Evolutionary conservation across 2,888 invertebrate species (phyloP).

Genomic region (Salticus scenicus): DNA sequence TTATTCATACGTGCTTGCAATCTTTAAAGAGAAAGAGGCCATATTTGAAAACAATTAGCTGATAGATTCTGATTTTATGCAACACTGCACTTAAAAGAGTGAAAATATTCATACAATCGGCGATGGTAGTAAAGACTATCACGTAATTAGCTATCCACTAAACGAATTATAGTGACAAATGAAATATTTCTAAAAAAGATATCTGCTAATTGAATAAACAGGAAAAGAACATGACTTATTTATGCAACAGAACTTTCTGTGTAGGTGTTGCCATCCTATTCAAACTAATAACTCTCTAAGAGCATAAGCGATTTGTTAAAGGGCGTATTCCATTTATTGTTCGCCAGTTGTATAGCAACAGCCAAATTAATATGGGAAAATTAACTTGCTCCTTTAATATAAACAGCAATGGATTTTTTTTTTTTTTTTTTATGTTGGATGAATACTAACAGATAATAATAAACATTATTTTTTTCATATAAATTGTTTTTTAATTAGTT

Average conservation of each 20-base stretch:
- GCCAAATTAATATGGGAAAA: too few species aligned
- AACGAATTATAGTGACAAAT: conserved; percentile 37
- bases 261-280: background rate
- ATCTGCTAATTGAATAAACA: conserved; percentile 43
- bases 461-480: too few species aligned
- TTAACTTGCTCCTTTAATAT: too few species aligned
- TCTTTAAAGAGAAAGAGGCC: too few species aligned
- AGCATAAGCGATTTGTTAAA: conserved; percentile 20
- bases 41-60: too few species aligned
- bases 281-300: conserved; percentile 29
- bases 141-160: conserved; percentile 40
- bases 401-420: too few species aligned
- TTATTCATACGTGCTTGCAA: too few species aligned
- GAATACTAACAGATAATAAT: too few species aligned
- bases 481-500: too few species aligned
- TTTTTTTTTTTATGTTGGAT: too few species aligned
- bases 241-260: background rate
- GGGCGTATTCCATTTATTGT: conserved; percentile 46
- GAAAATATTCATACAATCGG: background rate
- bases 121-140: conserved; percentile 13
- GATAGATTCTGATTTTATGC: background rate
- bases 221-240: conserved; percentile 42
- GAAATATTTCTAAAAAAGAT: conserved; percentile 24
- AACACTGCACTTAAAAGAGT: background rate
- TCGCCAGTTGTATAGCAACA: conserved; percentile 23